phyloP scores from a whole-genome alignment of 2,113 vertebrate genomes.

The Terrapene triunguis region DNA sequence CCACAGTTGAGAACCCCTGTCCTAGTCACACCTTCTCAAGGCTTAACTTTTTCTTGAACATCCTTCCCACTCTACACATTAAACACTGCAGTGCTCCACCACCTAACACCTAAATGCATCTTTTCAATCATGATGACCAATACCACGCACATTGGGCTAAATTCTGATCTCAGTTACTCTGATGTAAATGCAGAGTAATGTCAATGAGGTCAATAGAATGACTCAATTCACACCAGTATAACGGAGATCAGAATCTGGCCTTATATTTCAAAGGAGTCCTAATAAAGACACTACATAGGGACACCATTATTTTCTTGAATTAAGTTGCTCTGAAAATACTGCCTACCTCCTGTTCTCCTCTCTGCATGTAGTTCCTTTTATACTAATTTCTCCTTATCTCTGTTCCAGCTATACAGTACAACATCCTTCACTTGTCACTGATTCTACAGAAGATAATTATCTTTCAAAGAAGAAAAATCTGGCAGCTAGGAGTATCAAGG shows the following conservation, averaged over 20 bases:
- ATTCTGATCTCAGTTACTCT: neutral
- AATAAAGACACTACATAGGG: neutral
- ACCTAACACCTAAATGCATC: neutral
- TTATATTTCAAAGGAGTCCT: neutral
- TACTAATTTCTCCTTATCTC: neutral
- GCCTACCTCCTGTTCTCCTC: neutral
- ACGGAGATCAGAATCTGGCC: neutral
- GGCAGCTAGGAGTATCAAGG: neutral
- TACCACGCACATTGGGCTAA: neutral
- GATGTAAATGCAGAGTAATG: neutral
- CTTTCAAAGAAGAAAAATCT: neutral
- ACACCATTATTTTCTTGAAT: neutral
- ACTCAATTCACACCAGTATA: neutral
- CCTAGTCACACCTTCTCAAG: neutral
- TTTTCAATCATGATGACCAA: neutral
- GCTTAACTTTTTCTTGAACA: neutral
- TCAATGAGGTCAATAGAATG: neutral
- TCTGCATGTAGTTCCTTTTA: neutral
- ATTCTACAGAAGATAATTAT: neutral
- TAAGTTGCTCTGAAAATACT: neutral
- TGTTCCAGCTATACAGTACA: neutral
- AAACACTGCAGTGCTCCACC: neutral
- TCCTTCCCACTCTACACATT: neutral
- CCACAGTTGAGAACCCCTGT: too few relatives aligned
- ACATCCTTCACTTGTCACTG: neutral